A percentile compares a stretch with the other conserved stretches of the same genome.
phyloP scores from a whole-genome alignment of 64 coral and sea anemone species.

The Acropora tenuis region DNA sequence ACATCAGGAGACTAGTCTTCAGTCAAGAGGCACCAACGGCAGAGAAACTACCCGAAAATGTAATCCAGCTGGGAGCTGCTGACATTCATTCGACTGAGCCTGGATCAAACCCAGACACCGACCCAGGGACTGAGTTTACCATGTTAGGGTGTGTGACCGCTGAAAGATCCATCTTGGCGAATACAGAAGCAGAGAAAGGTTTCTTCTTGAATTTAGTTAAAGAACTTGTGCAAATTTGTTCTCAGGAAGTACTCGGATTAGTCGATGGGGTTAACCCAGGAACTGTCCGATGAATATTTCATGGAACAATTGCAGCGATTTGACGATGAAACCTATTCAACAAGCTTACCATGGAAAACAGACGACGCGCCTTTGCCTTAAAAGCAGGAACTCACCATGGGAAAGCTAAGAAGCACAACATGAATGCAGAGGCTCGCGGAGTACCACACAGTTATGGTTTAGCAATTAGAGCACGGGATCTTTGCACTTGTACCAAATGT shows the following conservation, averaged over 20 bases:
- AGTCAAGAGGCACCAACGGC: no score
- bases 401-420: constrained; percentile 45
- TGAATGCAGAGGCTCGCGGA: constrained; percentile 43
- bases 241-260: constrained; percentile 78
- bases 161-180: no score
- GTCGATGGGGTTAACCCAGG: constrained; percentile 9
- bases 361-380: constrained; percentile 42
- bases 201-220: constrained; percentile 46
- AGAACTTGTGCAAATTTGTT: constrained; percentile 75
- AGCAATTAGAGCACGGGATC: constrained; percentile 63
- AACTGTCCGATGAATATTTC: constrained; percentile 55
- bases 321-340: constrained; percentile 72
- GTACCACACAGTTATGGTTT: constrained; percentile 47
- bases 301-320: constrained; percentile 26
- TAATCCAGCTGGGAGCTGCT: no score
- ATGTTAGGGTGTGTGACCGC: no score
- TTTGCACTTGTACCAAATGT: constrained; percentile 34
- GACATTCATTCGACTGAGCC: no score
- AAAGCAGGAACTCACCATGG: constrained; percentile 48
- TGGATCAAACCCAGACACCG: no score
- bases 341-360: constrained; percentile 71
- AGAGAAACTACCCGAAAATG: no score
- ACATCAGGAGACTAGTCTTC: no score
- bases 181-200: neutral
- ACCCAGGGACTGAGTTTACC: no score